Conservation (phyloP, 2,888 invertebrate species). For the Sphaerophoria rueppellii region DNA sequence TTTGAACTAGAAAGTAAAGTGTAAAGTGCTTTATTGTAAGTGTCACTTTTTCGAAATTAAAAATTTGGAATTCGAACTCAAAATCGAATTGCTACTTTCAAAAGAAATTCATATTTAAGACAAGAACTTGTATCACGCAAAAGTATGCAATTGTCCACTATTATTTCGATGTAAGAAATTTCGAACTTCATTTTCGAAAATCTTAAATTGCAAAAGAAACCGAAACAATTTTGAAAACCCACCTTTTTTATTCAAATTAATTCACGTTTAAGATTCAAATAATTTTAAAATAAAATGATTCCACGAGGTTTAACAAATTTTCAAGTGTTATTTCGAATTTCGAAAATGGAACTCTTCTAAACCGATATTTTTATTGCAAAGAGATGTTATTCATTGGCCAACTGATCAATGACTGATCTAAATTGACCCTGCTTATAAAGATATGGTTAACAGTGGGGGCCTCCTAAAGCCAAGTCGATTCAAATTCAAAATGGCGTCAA, state of each 20-base stretch:
- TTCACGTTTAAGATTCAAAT: neutral
- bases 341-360: too few relatives aligned
- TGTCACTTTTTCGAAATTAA: too few relatives aligned
- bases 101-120: neutral
- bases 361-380: too few relatives aligned
- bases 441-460: conserved; percentile 53
- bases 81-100: neutral
- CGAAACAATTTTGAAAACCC: neutral
- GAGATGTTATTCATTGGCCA: conserved; percentile 68
- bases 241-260: neutral
- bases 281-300: too few relatives aligned
- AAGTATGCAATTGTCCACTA: neutral
- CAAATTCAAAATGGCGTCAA: conserved; percentile 59
- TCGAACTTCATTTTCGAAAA: neutral
- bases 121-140: neutral
- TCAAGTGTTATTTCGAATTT: too few relatives aligned
- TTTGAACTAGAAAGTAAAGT: too few relatives aligned
- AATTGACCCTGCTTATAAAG: conserved; percentile 64
- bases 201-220: neutral
- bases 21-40: too few relatives aligned
- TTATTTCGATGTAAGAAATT: neutral
- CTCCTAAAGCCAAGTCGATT: conserved; percentile 25
- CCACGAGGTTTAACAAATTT: too few relatives aligned
- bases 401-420: conserved; percentile 68
- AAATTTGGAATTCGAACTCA: too few relatives aligned